Evolutionary conservation across 2,797 vertebrate genomes (phyloP), one percentile per base, ranked within the genome.

Genomic region (Sebastes dallii): DNA sequence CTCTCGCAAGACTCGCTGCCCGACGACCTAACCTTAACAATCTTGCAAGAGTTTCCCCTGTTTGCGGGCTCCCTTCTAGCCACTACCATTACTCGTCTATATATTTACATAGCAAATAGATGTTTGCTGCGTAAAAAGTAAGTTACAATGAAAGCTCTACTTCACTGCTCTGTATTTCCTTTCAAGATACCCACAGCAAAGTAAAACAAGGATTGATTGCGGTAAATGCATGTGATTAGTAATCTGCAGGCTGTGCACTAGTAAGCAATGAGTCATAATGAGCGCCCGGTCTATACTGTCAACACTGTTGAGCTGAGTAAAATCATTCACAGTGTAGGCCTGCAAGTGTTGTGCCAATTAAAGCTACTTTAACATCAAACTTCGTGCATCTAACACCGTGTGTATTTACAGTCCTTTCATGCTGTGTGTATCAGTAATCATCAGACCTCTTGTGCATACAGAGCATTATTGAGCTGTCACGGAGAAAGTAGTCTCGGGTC

Each of bases 311-410:
- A 50, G 20, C 58, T 46, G 59, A 58, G 52, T 54, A 62, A 72
- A 85, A 87, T 77, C 73, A 78, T 54, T 80, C 36, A 50, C 56
- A 65, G 64, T 52, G 32, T 20, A 7, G 60, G 66, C 32, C 60
- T 65, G 75, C 62, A 50, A 50, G 75, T 61, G 60, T 69, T 66
- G n/a, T 69, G 73, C 78, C 72, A 77, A 74, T 80, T 80, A 81
- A 73, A 77, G 32, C 24, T 4, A 9, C 42, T 78, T 82, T 55
- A 25, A 64, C 58, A 25, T 75, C 72, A 78, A 66, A 60, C 55
- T 56, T 79, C 70, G 66, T 9, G 27, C 20, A 18, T 27, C 34
- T 81, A 81, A 72, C 56, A 50, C 68, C 36, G 61, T 67, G 73
- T 27, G 80, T 73, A n/a, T 59, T 69, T 59, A 74, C 62, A 7